A percentile compares a stretch with the other conserved stretches of the same genome.
These are phyloP conservation scores for Tanypteryx hageni DNA, from an alignment of 2,888 invertebrate species.

Conservation along the genomic window DNA sequence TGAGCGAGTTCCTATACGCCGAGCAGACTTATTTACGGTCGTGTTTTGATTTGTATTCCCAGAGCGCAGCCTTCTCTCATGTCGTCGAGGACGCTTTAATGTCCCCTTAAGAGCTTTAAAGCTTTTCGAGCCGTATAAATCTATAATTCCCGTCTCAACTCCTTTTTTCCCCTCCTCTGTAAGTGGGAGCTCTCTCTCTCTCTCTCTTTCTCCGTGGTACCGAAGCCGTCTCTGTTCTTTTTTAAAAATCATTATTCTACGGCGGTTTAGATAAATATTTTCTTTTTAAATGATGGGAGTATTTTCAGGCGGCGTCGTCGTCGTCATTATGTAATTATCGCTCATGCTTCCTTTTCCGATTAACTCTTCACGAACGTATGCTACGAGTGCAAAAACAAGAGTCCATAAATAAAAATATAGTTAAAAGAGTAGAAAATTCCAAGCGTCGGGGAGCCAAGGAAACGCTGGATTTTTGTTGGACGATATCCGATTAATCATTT, in stretches of 20 bases:
- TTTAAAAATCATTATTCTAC: neutral
- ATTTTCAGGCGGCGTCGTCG: neutral
- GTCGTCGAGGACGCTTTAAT: conserved; percentile 9
- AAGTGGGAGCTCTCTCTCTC: neutral
- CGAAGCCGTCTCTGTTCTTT: neutral
- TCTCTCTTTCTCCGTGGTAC: neutral
- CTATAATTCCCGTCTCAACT: conserved; percentile 10
- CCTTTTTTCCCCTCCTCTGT: neutral
- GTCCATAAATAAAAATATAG: no score
- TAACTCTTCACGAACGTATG: neutral
- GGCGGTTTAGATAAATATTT: neutral
- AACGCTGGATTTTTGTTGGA: no score
- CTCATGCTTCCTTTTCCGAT: neutral
- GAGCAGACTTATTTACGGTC: neutral
- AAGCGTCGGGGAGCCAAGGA: no score
- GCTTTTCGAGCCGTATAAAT: neutral
- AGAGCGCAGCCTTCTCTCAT: conserved; percentile 3
- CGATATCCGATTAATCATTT: no score
- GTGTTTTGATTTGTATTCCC: conserved; percentile 18
- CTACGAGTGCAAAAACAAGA: neutral
- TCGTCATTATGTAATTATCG: neutral
- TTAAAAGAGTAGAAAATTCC: no score
- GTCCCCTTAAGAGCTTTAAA: conserved; percentile 13
- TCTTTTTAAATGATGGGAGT: neutral
- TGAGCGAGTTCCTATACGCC: conserved; percentile 9